phyloP scores from a whole-genome alignment of 1,140 invertebrate genomes.

The Drosophila lini region DNA sequence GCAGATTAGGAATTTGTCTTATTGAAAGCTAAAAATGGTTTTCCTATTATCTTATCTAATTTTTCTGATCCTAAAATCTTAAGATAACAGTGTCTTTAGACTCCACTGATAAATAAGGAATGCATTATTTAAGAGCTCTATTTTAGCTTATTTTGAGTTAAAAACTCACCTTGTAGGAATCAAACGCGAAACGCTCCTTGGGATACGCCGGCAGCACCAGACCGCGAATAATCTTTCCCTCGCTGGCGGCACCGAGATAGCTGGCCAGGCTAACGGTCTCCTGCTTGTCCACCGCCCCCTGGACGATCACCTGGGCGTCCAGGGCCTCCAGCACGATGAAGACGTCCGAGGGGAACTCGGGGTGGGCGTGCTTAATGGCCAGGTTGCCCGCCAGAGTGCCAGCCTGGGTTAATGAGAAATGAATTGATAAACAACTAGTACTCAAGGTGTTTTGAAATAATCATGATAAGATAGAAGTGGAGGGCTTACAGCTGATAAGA shows the following conservation, averaged over 20 bases:
- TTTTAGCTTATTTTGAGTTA: background rate
- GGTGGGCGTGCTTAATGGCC: conserved; percentile 89
- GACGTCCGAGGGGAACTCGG: conserved; percentile 91
- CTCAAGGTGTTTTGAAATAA: conserved; percentile 12
- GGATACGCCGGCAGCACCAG: conserved; percentile 61
- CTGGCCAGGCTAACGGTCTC: conserved; percentile 51
- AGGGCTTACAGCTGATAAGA: conserved; percentile 26
- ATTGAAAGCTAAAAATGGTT: background rate
- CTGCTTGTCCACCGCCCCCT: conserved; percentile 37
- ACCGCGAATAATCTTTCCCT: conserved; percentile 60
- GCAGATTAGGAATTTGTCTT: background rate
- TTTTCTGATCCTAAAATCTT: background rate
- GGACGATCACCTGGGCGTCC: conserved; percentile 85
- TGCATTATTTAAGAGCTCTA: background rate
- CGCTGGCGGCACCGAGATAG: conserved; percentile 52
- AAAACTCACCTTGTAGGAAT: conserved; percentile 86
- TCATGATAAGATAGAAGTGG: conserved; percentile 35
- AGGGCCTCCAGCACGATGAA: conserved; percentile 90
- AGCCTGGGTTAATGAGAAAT: conserved; percentile 74
- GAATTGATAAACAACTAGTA: conserved; percentile 18
- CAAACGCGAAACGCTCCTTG: conserved; percentile 56
- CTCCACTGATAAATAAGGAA: background rate
- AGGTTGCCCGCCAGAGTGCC: conserved; percentile 92
- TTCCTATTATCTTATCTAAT: background rate
- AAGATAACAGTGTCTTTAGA: too few relatives aligned